Base-by-base conservation (phyloP, 2,888 invertebrate genomes). In the Frankliniella intonsa region DNA sequence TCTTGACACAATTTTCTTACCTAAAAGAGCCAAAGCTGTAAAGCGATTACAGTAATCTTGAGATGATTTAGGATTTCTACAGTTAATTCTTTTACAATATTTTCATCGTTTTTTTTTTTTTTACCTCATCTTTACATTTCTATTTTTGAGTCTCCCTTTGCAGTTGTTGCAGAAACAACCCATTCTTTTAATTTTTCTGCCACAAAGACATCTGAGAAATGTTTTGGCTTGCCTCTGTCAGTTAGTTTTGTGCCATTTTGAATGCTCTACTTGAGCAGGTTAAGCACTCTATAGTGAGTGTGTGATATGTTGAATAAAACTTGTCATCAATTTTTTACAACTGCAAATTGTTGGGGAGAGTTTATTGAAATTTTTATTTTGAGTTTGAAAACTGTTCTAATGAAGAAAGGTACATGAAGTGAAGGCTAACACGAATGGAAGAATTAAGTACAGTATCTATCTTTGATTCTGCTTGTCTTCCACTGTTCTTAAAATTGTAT, bases 101-200 rank as follows among this genome's bases (percentile, higher is more conserved):
- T 38, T 38, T 38, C 5, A 38, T 38, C 5, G 5, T 38, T 5
- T 38, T 38, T 38, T 38, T 38, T 5, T 38, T 38, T 98, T 88
- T 94, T 99, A 89, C 99, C 99, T 86, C 99, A 99, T 50, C 92
- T 98, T 86, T 99, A 98, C 90, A 98, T 99, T 90, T 97, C 98
- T 76, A 90, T 90, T 84, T 98, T 99, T 89, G 98, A 98, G 84
- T 98, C 99, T 90, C 92, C 98, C 99, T 99, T 93, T 99, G 99
- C 96, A 93, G 91, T 80, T 55, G 14, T 38, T 38, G 38, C 38
- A 38, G 38, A 38, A 3, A 38, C 5, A 38, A 5, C 38, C 2
- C 38, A 38, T 38, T 38, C 38, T 38, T 38, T 2, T 38, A 38
- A 38, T 38, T 38, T 38, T 38, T 38, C n/a, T 38, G 38, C 38